Evolutionary conservation across 2,113 vertebrate genomes (phyloP).

Genomic region (Nannospalax galili): DNA sequence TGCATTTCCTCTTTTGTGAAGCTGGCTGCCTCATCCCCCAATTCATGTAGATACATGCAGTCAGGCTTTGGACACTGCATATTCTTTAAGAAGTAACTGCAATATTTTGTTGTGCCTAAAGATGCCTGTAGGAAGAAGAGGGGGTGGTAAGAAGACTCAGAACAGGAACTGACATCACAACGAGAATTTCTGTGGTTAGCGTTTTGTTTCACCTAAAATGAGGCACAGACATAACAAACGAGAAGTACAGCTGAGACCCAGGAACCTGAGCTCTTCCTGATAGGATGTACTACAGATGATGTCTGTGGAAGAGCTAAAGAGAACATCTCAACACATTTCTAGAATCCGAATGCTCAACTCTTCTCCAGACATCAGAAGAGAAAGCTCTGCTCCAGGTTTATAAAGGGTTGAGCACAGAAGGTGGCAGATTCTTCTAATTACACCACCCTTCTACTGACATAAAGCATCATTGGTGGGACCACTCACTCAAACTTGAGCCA

Average conservation of each 20-base stretch:
- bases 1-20: slow-evolving; percentile 99
- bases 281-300: neutral
- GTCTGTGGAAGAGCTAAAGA: slow-evolving; percentile 39
- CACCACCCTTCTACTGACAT: slow-evolving; percentile 1
- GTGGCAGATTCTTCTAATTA: neutral
- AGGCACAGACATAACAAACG: slow-evolving; percentile 42
- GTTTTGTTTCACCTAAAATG: slow-evolving; percentile 51
- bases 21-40: slow-evolving; percentile 99
- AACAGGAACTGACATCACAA: slow-evolving; percentile 48
- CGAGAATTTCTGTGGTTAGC: slow-evolving; percentile 20
- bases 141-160: slow-evolving; percentile 20
- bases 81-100: slow-evolving; percentile 99
- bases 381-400: slow-evolving; percentile 8
- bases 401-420: neutral
- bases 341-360: slow-evolving; percentile 32
- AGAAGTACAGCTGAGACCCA: neutral
- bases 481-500: neutral
- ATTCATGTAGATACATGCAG: slow-evolving; percentile 99
- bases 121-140: slow-evolving; percentile 90
- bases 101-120: slow-evolving; percentile 99
- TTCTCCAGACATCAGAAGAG: neutral
- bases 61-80: slow-evolving; percentile 99
- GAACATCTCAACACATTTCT: neutral
- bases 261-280: neutral
- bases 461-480: neutral